Base-by-base conservation (phyloP, 2,797 vertebrate species). In the Lutjanus argentimaculatus region DNA sequence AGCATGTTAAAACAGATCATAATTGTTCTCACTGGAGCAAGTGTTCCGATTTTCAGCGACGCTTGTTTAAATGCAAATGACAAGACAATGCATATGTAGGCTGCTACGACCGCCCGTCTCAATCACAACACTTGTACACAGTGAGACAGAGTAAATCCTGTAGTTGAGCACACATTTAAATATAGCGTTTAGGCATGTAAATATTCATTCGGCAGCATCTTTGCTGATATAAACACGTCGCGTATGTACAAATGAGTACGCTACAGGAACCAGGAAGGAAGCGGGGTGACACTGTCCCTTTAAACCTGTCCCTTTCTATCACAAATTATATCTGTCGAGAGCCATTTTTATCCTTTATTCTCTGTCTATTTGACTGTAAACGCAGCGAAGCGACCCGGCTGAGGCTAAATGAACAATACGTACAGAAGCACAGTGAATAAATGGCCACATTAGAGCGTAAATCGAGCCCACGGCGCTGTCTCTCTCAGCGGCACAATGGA, bases 401-500 rank as follows among this genome's bases (percentile, higher is more conserved):
- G 21, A 21, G 19, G 36, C 64, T 0, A 13, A 55, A 3, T 15
- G 0, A 30, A 7, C 30, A 0, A 10, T 6, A 59, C n/a, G 10
- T 0, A 17, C n/a, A 13, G 12, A 63, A 58, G 73, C 0, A 19
- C 10, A 1, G 62, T 8, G 2, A 12, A 67, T 8, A 70, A 72
- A 43, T 6, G 7, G 21, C 17, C 12, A 17, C 62, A 45, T 78
- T 61, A 9, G 63, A 53, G 82, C 78, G 52, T 49, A 67, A 61
- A 72, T 22, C 42, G 81, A 40, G 72, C 51, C 16, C 19, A 46
- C 48, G 51, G 40, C 77, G 75, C 56, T 74, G 85, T 93, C 87
- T 93, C 88, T 72, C 65, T 52, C 70, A 19, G 71, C 85, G 69
- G 82, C 90, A 95, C 93, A 95, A 95, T 95, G 94, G 95, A 96